A percentile compares a stretch with the other conserved stretches of the same genome.
phyloP scores from a whole-genome alignment of 1,140 invertebrate genomes.

The Dufourea novaeangliae region DNA sequence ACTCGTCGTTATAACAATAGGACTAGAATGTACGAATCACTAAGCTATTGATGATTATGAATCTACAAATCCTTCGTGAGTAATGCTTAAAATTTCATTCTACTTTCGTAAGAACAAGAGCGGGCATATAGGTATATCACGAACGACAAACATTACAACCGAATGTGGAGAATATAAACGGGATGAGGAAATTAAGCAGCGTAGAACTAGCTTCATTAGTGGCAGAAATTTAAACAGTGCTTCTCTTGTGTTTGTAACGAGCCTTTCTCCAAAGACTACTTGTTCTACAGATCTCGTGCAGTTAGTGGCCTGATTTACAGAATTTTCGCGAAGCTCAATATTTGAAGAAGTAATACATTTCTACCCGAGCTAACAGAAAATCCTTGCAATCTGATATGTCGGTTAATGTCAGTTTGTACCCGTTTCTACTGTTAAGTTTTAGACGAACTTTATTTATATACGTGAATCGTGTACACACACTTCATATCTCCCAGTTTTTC shows the following conservation, averaged over 20 bases:
- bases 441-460: background rate
- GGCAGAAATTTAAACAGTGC: conserved; percentile 26
- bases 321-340: conserved; percentile 47
- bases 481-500: background rate
- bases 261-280: conserved; percentile 5
- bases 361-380: conserved; percentile 34
- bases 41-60: too few relatives aligned
- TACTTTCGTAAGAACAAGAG: background rate
- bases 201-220: conserved; percentile 41
- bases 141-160: background rate
- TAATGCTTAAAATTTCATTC: background rate
- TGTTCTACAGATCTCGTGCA: conserved; percentile 16
- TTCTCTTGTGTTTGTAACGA: conserved; percentile 27
- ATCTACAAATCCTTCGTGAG: too few relatives aligned
- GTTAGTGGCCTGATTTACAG: conserved; percentile 33
- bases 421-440: background rate
- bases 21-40: too few relatives aligned
- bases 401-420: conserved; percentile 31
- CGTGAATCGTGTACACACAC: background rate
- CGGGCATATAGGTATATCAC: background rate
- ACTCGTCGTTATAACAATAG: too few relatives aligned
- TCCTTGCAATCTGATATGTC: conserved; percentile 31
- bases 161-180: background rate
- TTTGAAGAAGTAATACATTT: conserved; percentile 37
- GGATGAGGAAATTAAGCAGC: conserved; percentile 17